These are phyloP conservation scores for Melitaea cinxia DNA, from an alignment of 1,140 invertebrate species.

Conservation along the genomic window DNA sequence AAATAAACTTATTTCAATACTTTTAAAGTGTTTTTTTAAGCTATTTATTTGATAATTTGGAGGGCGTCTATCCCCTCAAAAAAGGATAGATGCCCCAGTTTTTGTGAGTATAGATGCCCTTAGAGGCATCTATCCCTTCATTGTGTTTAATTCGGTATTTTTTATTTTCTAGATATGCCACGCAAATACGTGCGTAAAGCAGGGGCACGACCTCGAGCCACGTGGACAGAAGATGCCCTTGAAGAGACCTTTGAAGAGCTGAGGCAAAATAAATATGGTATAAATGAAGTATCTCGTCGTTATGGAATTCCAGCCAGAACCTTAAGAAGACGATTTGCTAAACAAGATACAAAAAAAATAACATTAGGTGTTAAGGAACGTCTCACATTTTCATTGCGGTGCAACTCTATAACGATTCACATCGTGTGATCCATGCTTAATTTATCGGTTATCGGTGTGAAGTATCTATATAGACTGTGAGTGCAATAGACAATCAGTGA, in stretches of 20 bases:
- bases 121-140: slow-evolving; percentile 16
- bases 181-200: slow-evolving; percentile 8
- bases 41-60: not conserved
- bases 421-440: no score
- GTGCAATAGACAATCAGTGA: no score
- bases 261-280: not conserved
- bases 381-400: no score
- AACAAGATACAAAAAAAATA: slow-evolving; percentile 24
- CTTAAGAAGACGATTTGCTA: slow-evolving; percentile 2
- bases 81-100: not conserved
- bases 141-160: not conserved
- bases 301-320: slow-evolving; percentile 20
- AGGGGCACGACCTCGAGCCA: slow-evolving; percentile 11
- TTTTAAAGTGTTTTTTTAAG: not conserved
- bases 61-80: not conserved
- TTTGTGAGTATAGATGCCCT: slow-evolving; percentile 16
- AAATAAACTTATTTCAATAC: not conserved
- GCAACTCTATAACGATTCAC: no score
- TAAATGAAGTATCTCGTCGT: slow-evolving; percentile 17
- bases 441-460: no score
- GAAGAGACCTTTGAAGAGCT: slow-evolving; percentile 10
- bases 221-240: slow-evolving; percentile 13
- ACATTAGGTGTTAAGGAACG: no score
- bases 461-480: no score
- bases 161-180: slow-evolving; percentile 15